phyloP scores from a whole-genome alignment of 1,140 invertebrate genomes.

The Pogonomyrmex barbatus region DNA sequence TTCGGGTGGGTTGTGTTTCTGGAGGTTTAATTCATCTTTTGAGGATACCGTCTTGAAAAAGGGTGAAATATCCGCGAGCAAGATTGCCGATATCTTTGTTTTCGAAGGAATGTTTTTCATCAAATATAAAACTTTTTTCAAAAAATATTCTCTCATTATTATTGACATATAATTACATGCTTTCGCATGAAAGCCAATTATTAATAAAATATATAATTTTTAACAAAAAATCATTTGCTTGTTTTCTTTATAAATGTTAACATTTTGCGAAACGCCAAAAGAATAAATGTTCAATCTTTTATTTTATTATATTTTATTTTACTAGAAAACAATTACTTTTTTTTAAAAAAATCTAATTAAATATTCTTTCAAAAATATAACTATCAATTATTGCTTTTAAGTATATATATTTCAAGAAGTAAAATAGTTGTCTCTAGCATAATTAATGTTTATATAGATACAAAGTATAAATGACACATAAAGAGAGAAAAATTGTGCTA shows the following conservation, averaged over 20 bases:
- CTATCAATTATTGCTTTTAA: not conserved
- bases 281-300: not conserved
- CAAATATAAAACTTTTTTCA: not conserved
- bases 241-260: not conserved
- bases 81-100: conserved; percentile 4
- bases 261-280: not conserved
- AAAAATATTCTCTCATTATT: not conserved
- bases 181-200: not conserved
- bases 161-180: no score
- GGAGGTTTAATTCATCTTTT: conserved; percentile 43
- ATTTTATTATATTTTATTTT: conserved; percentile 10
- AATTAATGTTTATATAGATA: not conserved
- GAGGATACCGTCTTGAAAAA: not conserved
- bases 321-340: not conserved
- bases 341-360: not conserved
- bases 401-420: not conserved
- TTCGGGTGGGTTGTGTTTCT: conserved; percentile 35
- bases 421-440: not conserved
- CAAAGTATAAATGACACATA: no score
- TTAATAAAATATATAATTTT: not conserved
- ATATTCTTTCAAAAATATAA: not conserved
- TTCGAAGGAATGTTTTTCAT: not conserved
- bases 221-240: not conserved
- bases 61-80: not conserved
- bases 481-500: not conserved